These are phyloP conservation scores for Mystacornis crossleyi DNA, from an alignment of 2,113 vertebrate species.

Conservation along the genomic window DNA sequence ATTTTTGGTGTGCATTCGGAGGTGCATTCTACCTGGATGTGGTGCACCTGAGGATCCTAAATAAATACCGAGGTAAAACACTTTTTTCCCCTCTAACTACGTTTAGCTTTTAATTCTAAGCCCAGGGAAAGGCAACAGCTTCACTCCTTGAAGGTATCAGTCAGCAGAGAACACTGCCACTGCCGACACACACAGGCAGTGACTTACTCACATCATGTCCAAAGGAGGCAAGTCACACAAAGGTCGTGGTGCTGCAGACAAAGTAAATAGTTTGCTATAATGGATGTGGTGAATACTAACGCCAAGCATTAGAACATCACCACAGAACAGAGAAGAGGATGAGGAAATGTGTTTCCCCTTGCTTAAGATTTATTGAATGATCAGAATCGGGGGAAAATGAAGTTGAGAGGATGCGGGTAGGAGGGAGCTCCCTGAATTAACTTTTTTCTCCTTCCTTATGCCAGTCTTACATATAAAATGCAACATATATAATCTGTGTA, in stretches of 20 bases:
- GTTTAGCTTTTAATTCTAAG: too few species aligned
- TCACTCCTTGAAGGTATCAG: accelerated
- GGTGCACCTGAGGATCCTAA: too few species aligned
- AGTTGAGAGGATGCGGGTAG: not conserved
- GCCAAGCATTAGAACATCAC: not conserved
- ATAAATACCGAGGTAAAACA: too few species aligned
- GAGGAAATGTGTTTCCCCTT: not conserved
- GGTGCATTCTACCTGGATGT: too few species aligned
- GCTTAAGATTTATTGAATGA: not conserved
- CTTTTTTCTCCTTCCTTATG: not conserved
- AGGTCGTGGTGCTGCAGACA: not conserved
- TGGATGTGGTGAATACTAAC: not conserved
- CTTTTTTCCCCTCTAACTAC: too few species aligned
- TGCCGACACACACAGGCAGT: not conserved
- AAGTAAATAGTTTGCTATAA: not conserved
- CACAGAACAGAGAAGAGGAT: not conserved
- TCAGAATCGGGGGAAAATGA: not conserved
- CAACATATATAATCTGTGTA: not conserved
- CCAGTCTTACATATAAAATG: not conserved
- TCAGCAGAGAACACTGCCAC: not conserved
- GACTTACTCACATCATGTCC: not conserved
- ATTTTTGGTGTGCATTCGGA: too few species aligned
- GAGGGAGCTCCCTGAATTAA: not conserved
- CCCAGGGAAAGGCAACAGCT: too few species aligned
- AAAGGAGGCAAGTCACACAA: not conserved